phyloP scores from a whole-genome alignment of 2,888 invertebrate genomes.

The Idaea dimidiata region DNA sequence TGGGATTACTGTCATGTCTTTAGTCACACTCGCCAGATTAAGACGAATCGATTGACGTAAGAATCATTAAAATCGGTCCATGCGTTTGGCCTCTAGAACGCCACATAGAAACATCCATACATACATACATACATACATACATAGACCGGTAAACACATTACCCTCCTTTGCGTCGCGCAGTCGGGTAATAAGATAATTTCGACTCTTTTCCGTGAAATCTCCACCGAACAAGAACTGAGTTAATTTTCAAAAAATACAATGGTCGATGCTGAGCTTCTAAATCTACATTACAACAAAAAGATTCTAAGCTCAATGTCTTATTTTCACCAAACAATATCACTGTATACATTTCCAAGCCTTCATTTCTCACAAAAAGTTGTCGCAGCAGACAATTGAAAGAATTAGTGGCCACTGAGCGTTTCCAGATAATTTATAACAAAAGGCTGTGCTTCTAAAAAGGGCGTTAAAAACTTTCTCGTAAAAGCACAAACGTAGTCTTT shows the following conservation, averaged over 20 bases:
- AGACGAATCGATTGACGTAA: too few species aligned
- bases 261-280: not conserved
- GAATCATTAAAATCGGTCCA: too few species aligned
- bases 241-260: not conserved
- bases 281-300: not conserved
- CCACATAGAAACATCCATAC: too few species aligned
- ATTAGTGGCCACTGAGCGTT: conserved; percentile 27
- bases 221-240: not conserved
- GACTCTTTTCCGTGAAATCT: too few species aligned
- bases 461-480: conserved; percentile 46
- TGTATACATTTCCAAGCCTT: conserved; percentile 12
- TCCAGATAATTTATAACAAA: conserved; percentile 35
- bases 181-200: too few species aligned
- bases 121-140: too few species aligned
- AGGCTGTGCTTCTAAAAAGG: conserved; percentile 32
- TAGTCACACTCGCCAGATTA: too few species aligned
- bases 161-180: too few species aligned
- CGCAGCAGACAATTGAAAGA: conserved; percentile 24
- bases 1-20: too few species aligned
- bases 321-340: conserved; percentile 8
- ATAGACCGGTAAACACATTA: too few species aligned
- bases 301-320: not conserved
- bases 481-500: conserved; percentile 53
- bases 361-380: conserved; percentile 17
- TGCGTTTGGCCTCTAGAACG: too few species aligned